Base-by-base conservation (phyloP, 1,140 invertebrate species). In the Zaprionus capensis region DNA sequence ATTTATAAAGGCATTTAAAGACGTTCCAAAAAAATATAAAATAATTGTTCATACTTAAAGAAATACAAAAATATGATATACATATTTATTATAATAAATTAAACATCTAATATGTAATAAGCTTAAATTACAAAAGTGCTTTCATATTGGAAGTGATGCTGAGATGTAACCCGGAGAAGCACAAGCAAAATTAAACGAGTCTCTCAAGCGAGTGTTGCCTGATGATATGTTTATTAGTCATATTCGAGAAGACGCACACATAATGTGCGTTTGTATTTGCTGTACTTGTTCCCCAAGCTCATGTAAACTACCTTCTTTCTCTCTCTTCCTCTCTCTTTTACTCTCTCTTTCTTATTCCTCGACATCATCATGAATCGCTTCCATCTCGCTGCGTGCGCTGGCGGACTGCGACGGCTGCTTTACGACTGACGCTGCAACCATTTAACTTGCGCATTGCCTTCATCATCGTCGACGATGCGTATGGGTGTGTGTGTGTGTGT, bases 391-490 rank as follows among this genome's bases (percentile, higher is more conserved):
- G 20, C 46, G 20, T 20, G 46, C 41, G 41, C 41, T 46, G 41
- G n/a, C 41, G 17, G 3, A 49, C 46, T 34, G 26, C 31, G 44
- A 64, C 31, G 62, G 31, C 51, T 64, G 62, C 34, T 34, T 46
- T 44, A 14, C 51, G 63, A 66, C 63, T 65, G 51, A 65, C 26
- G 51, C 34, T 55, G 63, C 63, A 66, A 66, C 63, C 51, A 56
- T 56, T 67, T 67, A 67, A 57, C 51, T 67, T 57, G 46, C 46
- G 46, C 12, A 67, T 56, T 66, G 63, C 38, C 51, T 55, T 56
- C 31, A 34, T 56, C 20, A 34, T 22, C n/a, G 53, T 26, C 28
- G 17, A 24, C 28, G 14, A 14, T 64, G 28, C n/a, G 14, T 61
- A 14, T 51, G 14, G 17, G 14, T 61, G 28, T 36, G 26, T 64